These are phyloP conservation scores for Polypterus bichir DNA, from an alignment of 2,113 vertebrate species.

Conservation along the genomic window DNA sequence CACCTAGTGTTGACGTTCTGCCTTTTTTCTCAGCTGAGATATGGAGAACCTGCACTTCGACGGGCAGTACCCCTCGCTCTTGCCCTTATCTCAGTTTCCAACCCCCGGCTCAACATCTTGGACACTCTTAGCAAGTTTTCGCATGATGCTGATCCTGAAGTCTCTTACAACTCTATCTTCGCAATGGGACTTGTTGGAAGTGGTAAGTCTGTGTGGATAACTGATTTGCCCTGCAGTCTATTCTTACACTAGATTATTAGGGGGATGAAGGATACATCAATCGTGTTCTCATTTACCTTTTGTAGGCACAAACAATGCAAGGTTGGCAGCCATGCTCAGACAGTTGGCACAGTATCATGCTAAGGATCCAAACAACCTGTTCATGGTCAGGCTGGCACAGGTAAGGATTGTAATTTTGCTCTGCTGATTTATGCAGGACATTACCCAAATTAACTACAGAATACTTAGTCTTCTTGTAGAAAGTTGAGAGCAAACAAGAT, in stretches of 20 bases:
- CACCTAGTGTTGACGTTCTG: not conserved
- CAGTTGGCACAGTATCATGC: constrained; percentile 95
- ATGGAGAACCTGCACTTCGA: constrained; percentile 87
- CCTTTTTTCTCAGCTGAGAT: constrained; percentile 62
- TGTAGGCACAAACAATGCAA: constrained; percentile 90
- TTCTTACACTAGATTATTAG: not conserved
- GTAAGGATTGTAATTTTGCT: constrained; percentile 32
- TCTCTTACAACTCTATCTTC: constrained; percentile 96
- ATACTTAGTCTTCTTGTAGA: too few relatives aligned
- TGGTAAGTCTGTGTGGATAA: constrained; percentile 52
- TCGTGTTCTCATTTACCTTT: constrained; percentile 6
- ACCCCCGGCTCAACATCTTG: constrained; percentile 89
- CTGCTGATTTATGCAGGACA: not conserved
- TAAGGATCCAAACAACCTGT: constrained; percentile 97
- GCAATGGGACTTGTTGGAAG: constrained; percentile 99
- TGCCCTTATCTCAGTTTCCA: constrained; percentile 91
- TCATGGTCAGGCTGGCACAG: constrained; percentile 96
- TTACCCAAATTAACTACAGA: not conserved
- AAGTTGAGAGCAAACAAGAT: too few relatives aligned
- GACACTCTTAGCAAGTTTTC: constrained; percentile 98
- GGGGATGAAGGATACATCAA: not conserved
- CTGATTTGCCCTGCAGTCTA: not conserved
- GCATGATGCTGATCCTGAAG: constrained; percentile 89
- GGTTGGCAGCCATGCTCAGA: constrained; percentile 88
- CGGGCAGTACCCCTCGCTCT: constrained; percentile 88